Conservation (phyloP, 1,140 invertebrate genomes). For the Goniozus legneri region DNA sequence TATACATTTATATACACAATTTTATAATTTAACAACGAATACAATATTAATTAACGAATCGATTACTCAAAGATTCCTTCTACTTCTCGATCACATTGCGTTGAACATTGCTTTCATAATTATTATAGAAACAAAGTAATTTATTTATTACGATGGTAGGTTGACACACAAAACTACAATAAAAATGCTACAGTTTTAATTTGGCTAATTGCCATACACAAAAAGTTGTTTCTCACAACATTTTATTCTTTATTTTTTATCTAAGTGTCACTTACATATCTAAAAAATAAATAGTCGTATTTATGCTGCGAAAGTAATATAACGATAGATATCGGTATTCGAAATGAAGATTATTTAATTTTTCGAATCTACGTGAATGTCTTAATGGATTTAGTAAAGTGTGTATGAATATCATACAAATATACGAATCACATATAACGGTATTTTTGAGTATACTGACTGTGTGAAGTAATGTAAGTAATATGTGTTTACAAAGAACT, state of each 20-base stretch:
- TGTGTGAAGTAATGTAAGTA: slow-evolving; percentile 1
- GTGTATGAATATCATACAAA: slow-evolving; percentile 23
- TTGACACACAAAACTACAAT: slow-evolving; percentile 7
- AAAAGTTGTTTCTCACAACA: slow-evolving; percentile 25
- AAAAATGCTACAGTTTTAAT: slow-evolving; percentile 15
- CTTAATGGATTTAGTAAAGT: slow-evolving; percentile 5
- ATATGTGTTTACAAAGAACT: slow-evolving; percentile 3
- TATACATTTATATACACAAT: no score
- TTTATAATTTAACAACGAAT: no score
- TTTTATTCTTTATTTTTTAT: slow-evolving; percentile 22
- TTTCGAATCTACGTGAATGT: slow-evolving; percentile 8
- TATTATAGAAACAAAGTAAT: no score
- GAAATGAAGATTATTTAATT: no score
- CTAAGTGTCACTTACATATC: slow-evolving; percentile 23
- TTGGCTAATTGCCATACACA: slow-evolving; percentile 27
- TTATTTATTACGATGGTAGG: no score
- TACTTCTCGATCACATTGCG: no score
- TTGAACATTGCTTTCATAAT: no score
- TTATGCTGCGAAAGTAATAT: slow-evolving; percentile 22
- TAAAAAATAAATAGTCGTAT: slow-evolving; percentile 31
- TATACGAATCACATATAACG: slow-evolving; percentile 7
- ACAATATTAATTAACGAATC: no score
- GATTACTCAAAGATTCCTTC: no score
- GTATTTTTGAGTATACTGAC: slow-evolving; percentile 3
- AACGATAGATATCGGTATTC: slow-evolving; percentile 8